A percentile compares a stretch with the other conserved stretches of the same genome.
phyloP scores from a whole-genome alignment of 2,113 vertebrate species.

The Eidolon helvum region DNA sequence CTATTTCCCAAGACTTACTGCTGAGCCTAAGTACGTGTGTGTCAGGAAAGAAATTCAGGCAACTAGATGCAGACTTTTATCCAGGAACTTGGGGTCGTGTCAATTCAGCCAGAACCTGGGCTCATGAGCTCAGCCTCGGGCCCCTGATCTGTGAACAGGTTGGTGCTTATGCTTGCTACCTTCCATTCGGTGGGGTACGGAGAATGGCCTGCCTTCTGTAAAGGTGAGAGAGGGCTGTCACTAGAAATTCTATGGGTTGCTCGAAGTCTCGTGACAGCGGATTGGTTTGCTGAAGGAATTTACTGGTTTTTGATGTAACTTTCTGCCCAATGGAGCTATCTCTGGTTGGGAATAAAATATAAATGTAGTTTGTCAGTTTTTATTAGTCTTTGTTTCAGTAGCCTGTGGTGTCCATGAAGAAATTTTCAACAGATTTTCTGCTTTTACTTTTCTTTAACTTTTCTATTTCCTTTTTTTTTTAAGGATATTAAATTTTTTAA shows the following conservation, averaged over 20 bases:
- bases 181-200: neutral
- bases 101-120: neutral
- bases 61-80: neutral
- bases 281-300: constrained; percentile 33
- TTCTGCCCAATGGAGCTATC: neutral
- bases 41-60: neutral
- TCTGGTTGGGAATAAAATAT: neutral
- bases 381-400: constrained; percentile 47
- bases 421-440: constrained; percentile 17
- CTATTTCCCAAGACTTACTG: neutral
- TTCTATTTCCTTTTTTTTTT: constrained; percentile 43
- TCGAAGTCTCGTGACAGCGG: neutral
- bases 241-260: neutral
- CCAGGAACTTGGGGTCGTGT: neutral
- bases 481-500: constrained; percentile 57
- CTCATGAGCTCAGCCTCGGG: neutral
- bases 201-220: neutral
- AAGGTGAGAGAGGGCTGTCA: constrained; percentile 29
- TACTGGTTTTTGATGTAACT: neutral
- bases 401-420: neutral
- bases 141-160: constrained; percentile 52
- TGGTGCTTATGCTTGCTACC: constrained; percentile 31
- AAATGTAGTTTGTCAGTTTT: constrained; percentile 28
- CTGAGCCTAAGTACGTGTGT: constrained; percentile 45
- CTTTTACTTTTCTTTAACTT: constrained; percentile 35